Conservation (phyloP, 2,113 vertebrate species). For the Anoplopoma fimbria region DNA sequence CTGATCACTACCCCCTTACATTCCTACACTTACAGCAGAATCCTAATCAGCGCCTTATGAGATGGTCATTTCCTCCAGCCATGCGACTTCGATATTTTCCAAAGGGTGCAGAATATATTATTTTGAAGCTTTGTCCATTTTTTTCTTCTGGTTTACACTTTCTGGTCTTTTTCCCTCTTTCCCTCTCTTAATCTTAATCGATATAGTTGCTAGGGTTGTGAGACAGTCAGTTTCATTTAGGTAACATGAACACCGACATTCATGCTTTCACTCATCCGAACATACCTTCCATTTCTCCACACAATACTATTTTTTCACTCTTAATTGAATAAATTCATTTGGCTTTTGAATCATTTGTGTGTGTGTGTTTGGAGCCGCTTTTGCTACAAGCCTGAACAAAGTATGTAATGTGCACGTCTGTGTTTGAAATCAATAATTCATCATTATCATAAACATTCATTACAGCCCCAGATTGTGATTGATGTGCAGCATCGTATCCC, state of each 20-base stretch:
- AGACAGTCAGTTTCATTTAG: neutral
- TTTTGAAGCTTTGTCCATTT: neutral
- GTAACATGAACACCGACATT: neutral
- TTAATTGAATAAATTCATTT: neutral
- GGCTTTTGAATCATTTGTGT: neutral
- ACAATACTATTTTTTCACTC: neutral
- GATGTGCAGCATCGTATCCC: neutral
- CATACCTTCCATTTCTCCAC: neutral
- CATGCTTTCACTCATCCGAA: neutral
- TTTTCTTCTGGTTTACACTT: neutral
- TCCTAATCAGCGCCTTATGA: neutral
- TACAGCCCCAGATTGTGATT: neutral
- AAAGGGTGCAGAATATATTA: neutral
- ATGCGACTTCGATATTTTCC: neutral
- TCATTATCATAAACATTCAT: neutral
- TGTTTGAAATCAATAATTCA: neutral
- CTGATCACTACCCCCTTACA: neutral
- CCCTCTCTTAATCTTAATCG: neutral
- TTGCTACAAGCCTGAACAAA: neutral
- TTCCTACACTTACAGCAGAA: neutral
- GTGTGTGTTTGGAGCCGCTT: neutral
- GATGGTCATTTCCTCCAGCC: neutral
- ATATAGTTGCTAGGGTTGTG: neutral
- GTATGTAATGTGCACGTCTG: neutral
- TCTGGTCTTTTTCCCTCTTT: neutral